phyloP scores from a whole-genome alignment of 2,888 invertebrate genomes.

The Corythucha ciliata region DNA sequence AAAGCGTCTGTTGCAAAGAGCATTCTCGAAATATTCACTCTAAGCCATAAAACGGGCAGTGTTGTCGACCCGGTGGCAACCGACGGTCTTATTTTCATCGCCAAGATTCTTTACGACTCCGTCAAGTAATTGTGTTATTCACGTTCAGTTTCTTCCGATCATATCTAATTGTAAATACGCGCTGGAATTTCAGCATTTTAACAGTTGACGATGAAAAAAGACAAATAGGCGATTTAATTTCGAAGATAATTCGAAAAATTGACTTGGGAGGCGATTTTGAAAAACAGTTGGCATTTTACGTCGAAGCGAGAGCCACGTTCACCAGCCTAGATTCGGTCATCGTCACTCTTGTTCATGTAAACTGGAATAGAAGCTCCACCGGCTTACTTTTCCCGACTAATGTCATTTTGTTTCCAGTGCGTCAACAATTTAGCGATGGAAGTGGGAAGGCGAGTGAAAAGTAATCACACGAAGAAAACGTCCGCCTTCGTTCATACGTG shows the following conservation, averaged over 20 bases:
- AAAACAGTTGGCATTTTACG: conserved; percentile 85
- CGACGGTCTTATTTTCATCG: conserved; percentile 78
- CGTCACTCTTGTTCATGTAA: conserved; percentile 73
- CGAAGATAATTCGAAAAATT: conserved; percentile 67
- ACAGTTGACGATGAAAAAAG: conserved; percentile 88
- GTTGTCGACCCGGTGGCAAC: conserved; percentile 76
- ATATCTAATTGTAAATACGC: neutral
- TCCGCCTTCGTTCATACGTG: conserved; percentile 85
- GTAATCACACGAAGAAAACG: conserved; percentile 68
- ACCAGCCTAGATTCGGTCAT: conserved; percentile 83
- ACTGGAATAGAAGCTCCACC: too few species aligned
- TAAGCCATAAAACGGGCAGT: conserved; percentile 42
- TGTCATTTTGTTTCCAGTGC: conserved; percentile 53
- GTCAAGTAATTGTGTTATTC: conserved; percentile 58
- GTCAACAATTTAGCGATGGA: conserved; percentile 71
- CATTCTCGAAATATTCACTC: conserved; percentile 49
- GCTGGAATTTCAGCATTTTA: conserved; percentile 55
- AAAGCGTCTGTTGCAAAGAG: conserved; percentile 77
- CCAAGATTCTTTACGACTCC: conserved; percentile 83
- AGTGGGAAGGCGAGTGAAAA: conserved; percentile 57
- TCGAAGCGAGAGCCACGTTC: conserved; percentile 82
- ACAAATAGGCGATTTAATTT: conserved; percentile 73
- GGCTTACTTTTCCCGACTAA: too few species aligned
- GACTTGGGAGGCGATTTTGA: conserved; percentile 80
- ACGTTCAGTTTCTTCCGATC: neutral